These are phyloP conservation scores for Dynastes hyllus DNA, from an alignment of 2,888 invertebrate species.

Conservation along the genomic window DNA sequence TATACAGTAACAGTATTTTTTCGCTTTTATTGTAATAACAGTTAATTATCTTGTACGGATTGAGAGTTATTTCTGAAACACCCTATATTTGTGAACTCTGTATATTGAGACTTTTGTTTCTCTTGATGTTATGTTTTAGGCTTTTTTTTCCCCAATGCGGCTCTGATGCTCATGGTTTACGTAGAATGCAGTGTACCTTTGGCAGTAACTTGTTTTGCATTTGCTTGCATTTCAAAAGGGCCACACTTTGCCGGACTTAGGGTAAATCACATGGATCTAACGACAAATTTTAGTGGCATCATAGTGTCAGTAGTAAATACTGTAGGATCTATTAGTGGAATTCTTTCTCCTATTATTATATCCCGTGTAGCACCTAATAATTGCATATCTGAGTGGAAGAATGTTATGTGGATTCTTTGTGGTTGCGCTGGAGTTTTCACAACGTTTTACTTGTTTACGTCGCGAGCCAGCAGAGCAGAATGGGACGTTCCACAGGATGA, in stretches of 20 bases:
- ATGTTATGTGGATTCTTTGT: slow-evolving; percentile 12
- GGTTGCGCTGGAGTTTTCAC: background rate
- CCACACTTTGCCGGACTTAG: slow-evolving; percentile 25
- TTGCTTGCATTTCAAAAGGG: slow-evolving; percentile 3
- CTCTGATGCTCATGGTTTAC: slow-evolving; percentile 10
- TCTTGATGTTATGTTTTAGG: background rate
- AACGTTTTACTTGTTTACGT: slow-evolving; percentile 16
- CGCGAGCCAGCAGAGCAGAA: slow-evolving; percentile 16
- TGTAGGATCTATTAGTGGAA: slow-evolving; percentile 2
- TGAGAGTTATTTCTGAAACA: too few relatives aligned
- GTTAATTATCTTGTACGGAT: too few relatives aligned
- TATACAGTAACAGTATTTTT: too few relatives aligned
- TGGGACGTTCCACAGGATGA: slow-evolving; percentile 27
- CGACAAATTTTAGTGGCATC: slow-evolving; percentile 26
- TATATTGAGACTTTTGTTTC: too few relatives aligned
- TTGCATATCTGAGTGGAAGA: slow-evolving; percentile 17
- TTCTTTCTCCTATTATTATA: slow-evolving; percentile 5
- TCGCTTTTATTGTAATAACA: too few relatives aligned
- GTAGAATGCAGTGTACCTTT: background rate
- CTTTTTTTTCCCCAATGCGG: slow-evolving; percentile 7
- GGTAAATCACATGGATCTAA: slow-evolving; percentile 41
- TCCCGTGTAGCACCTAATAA: slow-evolving; percentile 12
- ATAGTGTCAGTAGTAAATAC: slow-evolving; percentile 33
- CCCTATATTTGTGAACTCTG: too few relatives aligned
- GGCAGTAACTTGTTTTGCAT: background rate